Conservation (phyloP, 2,113 vertebrate genomes). For the Ellobius talpinus region DNA sequence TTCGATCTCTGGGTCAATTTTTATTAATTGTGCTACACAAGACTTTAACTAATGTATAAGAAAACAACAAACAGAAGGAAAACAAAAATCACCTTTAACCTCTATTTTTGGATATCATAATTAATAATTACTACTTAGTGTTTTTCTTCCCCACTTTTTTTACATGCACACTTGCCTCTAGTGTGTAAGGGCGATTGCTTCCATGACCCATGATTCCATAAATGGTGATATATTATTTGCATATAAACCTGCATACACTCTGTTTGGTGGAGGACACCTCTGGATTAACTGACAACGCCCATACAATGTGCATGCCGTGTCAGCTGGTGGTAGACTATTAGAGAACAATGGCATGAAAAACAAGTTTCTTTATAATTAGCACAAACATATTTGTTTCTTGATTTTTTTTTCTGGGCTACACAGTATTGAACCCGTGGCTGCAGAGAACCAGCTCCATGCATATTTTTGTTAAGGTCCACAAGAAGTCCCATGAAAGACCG, state of each 20-base stretch:
- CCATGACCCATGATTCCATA: not conserved
- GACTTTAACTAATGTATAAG: not conserved
- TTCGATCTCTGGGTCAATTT: too few species aligned
- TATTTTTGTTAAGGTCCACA: not conserved
- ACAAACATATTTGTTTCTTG: not conserved
- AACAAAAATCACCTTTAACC: not conserved
- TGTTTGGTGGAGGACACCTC: not conserved
- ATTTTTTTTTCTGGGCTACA: not conserved
- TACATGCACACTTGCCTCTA: not conserved
- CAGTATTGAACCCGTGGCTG: not conserved
- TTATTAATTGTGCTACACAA: too few species aligned
- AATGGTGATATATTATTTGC: not conserved
- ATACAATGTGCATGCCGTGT: not conserved
- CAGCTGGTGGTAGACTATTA: not conserved
- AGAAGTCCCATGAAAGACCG: too few species aligned
- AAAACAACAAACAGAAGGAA: not conserved
- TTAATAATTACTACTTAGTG: not conserved
- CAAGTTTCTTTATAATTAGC: not conserved
- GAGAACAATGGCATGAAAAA: not conserved
- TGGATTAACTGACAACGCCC: not conserved
- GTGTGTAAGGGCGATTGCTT: not conserved
- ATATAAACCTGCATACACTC: not conserved
- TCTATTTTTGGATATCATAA: not conserved
- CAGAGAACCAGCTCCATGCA: not conserved
- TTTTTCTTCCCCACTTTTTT: not conserved